phyloP scores from a whole-genome alignment of 2,113 vertebrate genomes.

The Mustelus asterias region DNA sequence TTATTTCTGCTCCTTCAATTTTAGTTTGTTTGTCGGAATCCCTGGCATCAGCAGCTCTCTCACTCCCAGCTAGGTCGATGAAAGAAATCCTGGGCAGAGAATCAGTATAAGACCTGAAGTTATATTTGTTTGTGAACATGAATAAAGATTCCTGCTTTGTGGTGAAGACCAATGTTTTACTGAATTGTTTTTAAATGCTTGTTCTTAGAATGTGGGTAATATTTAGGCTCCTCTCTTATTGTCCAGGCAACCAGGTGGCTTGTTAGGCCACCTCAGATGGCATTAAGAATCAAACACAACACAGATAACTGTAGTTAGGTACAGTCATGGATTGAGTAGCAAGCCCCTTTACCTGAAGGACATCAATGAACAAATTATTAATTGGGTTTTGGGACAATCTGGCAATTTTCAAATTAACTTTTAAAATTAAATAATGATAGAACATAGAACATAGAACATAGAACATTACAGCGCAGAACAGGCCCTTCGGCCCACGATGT shows the following conservation, averaged over 20 bases:
- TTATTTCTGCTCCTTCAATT: slow-evolving; percentile 88
- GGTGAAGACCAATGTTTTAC: not conserved
- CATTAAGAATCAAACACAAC: not conserved
- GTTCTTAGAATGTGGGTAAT: not conserved
- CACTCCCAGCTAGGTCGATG: slow-evolving; percentile 88
- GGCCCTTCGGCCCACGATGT: too few species aligned
- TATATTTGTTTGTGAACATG: slow-evolving; percentile 41
- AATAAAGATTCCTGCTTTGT: slow-evolving; percentile 44
- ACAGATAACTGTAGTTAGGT: not conserved
- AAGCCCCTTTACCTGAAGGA: not conserved
- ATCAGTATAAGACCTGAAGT: slow-evolving; percentile 45
- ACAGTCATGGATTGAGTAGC: not conserved
- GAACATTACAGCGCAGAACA: too few species aligned
- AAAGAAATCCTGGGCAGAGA: slow-evolving; percentile 74
- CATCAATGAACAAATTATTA: not conserved
- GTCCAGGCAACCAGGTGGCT: not conserved
- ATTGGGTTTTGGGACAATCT: not conserved
- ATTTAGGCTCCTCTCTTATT: not conserved
- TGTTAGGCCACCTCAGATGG: not conserved
- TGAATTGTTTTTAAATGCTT: not conserved
- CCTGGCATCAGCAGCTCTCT: slow-evolving; percentile 79
- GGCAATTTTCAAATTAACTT: not conserved
- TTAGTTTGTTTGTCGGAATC: slow-evolving; percentile 75
- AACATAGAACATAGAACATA: too few species aligned
- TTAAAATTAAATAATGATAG: not conserved